A percentile compares a stretch with the other conserved stretches of the same genome.
Conservation (phyloP, 2,113 vertebrate genomes). For the Mellivora capensis region DNA sequence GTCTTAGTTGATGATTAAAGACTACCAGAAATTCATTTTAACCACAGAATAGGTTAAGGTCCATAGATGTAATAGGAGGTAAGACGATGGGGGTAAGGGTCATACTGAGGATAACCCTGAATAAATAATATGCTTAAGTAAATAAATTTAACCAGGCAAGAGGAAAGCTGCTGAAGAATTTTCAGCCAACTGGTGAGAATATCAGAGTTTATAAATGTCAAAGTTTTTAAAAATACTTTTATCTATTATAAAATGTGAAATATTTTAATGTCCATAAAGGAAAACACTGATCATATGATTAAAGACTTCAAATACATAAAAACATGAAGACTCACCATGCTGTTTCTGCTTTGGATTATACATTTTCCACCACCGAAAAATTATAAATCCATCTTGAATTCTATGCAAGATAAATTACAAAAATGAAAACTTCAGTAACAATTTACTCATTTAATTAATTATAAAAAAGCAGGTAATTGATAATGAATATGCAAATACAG, state of each 20-base stretch:
- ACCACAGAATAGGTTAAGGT: neutral
- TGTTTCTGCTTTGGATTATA: slow-evolving; percentile 99
- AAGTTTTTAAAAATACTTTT: slow-evolving; percentile 25
- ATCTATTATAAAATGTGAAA: neutral
- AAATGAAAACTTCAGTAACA: slow-evolving; percentile 11
- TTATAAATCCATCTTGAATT: slow-evolving; percentile 98
- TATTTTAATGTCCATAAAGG: neutral
- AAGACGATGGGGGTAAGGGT: neutral
- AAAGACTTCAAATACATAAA: neutral
- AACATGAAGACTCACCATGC: slow-evolving; percentile 88
- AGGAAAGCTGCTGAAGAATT: neutral
- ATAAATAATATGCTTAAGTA: neutral
- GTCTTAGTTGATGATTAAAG: neutral
- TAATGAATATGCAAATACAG: slow-evolving; percentile 18
- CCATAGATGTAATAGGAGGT: neutral
- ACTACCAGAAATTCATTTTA: neutral
- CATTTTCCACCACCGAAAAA: slow-evolving; percentile 99
- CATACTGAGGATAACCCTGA: neutral
- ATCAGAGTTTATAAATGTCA: neutral
- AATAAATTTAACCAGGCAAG: neutral
- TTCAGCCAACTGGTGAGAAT: neutral
- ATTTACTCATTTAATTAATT: neutral
- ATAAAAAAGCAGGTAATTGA: neutral
- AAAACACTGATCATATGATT: neutral
- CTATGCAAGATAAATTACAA: slow-evolving; percentile 78